phyloP scores from a whole-genome alignment of 2,888 invertebrate genomes.

The Salticus scenicus region DNA sequence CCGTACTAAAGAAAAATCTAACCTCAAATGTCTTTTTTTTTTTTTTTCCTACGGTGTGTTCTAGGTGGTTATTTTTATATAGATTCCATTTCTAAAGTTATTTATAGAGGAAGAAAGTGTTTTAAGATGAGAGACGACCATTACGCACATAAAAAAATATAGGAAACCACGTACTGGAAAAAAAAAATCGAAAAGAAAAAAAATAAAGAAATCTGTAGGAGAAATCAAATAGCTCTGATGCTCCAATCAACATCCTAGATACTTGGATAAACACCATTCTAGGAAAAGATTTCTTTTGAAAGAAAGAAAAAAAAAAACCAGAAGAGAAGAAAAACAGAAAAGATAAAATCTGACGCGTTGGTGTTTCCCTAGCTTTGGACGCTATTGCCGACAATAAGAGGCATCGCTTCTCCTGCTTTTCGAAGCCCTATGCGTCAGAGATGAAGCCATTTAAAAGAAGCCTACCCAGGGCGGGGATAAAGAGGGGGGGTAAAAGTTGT shows the following conservation, averaged over 20 bases:
- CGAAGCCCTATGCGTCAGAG: slow-evolving; percentile 16
- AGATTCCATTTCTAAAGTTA: too few species aligned
- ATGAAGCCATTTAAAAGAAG: slow-evolving; percentile 17
- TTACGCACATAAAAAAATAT: too few species aligned
- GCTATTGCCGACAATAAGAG: slow-evolving; percentile 2
- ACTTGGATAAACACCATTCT: background rate
- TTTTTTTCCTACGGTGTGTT: too few species aligned
- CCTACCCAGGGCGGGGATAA: background rate
- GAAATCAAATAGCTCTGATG: background rate
- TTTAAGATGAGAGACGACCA: too few species aligned
- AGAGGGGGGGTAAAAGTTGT: background rate
- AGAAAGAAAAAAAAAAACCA: background rate
- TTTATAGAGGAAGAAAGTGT: too few species aligned
- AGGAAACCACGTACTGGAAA: background rate
- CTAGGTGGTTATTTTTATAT: too few species aligned
- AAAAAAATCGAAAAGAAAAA: too few species aligned
- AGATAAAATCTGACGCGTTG: slow-evolving; percentile 13
- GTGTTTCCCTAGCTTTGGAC: background rate
- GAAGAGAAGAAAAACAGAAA: background rate
- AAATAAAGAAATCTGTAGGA: too few species aligned
- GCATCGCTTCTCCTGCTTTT: background rate
- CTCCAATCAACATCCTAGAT: background rate
- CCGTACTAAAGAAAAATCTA: too few species aligned
- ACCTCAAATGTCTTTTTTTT: too few species aligned
- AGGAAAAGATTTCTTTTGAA: slow-evolving; percentile 5